Percentiles rank a stretch among this genome's conserved stretches.
Conservation (phyloP, 2,888 invertebrate genomes). For the Nomada hirtipes region DNA sequence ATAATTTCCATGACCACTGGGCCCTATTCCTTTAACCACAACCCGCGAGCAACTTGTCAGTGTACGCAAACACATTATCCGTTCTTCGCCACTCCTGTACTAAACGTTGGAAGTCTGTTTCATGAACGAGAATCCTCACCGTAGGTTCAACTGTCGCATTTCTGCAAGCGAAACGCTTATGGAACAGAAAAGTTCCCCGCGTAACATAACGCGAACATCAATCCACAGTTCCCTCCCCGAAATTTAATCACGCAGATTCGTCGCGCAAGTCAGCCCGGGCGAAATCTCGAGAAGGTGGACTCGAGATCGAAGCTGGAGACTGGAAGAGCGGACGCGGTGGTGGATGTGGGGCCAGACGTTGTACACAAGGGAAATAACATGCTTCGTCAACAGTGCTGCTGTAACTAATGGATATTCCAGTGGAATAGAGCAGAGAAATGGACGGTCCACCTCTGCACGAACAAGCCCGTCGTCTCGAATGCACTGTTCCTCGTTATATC, state of each 20-base stretch:
- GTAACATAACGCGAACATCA: not conserved
- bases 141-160: no score
- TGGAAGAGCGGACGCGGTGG: constrained; percentile 40
- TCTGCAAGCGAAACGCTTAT: no score
- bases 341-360: constrained; percentile 75
- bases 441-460: constrained; percentile 74
- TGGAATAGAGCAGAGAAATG: constrained; percentile 80
- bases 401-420: constrained; percentile 84
- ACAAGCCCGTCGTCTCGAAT: constrained; percentile 59
- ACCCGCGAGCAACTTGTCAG: not conserved
- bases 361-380: constrained; percentile 84
- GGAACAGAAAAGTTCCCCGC: not conserved
- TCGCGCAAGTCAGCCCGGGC: constrained; percentile 56
- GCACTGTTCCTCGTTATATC: constrained; percentile 65
- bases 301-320: constrained; percentile 48
- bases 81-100: not conserved
- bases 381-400: constrained; percentile 84
- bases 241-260: constrained; percentile 61
- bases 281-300: constrained; percentile 66
- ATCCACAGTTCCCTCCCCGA: not conserved
- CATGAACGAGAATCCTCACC: not conserved
- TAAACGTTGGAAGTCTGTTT: not conserved
- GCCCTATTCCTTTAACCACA: no score
- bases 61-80: not conserved
- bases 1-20: not conserved